These are phyloP conservation scores for Hipparchia semele DNA, from an alignment of 2,888 invertebrate genomes.

Conservation along the genomic window DNA sequence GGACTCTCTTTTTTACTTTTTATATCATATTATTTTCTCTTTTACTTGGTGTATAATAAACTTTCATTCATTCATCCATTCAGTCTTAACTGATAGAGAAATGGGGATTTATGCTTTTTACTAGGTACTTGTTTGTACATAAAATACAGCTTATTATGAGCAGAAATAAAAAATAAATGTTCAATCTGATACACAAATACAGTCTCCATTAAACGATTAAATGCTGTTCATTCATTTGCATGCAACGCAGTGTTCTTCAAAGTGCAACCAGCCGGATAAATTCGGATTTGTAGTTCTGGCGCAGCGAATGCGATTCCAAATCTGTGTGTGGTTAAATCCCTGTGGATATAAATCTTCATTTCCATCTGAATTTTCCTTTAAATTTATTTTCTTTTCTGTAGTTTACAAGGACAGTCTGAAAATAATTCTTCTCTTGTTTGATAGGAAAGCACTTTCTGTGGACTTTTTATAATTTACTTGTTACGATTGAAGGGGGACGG, in stretches of 20 bases:
- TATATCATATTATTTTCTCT: no score
- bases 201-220: slow-evolving; percentile 77
- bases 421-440: not conserved
- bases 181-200: slow-evolving; percentile 72
- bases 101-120: not conserved
- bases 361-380: slow-evolving; percentile 19
- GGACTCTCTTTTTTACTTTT: no score
- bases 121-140: not conserved
- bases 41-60: no score
- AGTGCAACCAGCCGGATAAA: slow-evolving; percentile 70
- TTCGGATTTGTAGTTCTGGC: slow-evolving; percentile 58
- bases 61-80: no score
- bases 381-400: not conserved
- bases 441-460: not conserved
- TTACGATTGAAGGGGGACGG: not conserved
- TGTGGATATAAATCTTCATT: slow-evolving; percentile 29
- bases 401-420: not conserved
- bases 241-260: slow-evolving; percentile 70
- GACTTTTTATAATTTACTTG: not conserved
- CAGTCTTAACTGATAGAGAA: not conserved
- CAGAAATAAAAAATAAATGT: slow-evolving; percentile 27
- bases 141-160: slow-evolving; percentile 11
- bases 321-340: slow-evolving; percentile 29
- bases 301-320: slow-evolving; percentile 43
- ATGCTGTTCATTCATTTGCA: slow-evolving; percentile 74